These are phyloP conservation scores for Sarcophaga variegata DNA, from an alignment of 2,888 invertebrate genomes.

Conservation along the genomic window DNA sequence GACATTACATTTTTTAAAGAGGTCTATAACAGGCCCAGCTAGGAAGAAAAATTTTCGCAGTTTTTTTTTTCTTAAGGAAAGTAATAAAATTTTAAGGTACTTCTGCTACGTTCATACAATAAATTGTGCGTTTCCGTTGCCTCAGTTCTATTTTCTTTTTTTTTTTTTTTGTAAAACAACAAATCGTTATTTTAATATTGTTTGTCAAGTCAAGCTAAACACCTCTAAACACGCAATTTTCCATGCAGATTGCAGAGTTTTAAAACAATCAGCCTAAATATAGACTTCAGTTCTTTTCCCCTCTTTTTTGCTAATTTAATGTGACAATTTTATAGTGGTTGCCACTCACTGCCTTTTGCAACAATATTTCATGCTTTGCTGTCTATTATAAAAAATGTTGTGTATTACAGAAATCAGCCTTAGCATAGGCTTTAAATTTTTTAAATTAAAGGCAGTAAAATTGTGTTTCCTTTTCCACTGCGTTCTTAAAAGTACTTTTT, in stretches of 20 bases:
- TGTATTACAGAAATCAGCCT: conserved; percentile 10
- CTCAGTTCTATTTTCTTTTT: not conserved
- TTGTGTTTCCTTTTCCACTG: not conserved
- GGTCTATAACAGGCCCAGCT: not conserved
- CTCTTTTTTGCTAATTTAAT: not conserved
- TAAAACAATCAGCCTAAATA: conserved; percentile 22
- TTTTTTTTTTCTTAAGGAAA: not conserved
- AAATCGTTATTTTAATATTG: conserved; percentile 53
- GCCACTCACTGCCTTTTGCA: too few relatives aligned
- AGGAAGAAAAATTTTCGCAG: not conserved
- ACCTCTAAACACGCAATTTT: conserved; percentile 59
- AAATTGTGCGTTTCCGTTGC: conserved; percentile 72
- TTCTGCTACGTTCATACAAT: conserved; percentile 34
- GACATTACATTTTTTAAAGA: conserved; percentile 27
- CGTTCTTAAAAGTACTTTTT: not conserved
- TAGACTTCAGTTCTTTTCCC: conserved; percentile 2
- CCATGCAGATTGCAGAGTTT: conserved; percentile 16
- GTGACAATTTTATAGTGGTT: too few relatives aligned
- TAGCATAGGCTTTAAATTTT: conserved; percentile 27
- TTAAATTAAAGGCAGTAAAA: conserved; percentile 8
- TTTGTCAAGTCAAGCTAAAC: conserved; percentile 49
- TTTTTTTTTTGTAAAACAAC: conserved; percentile 33
- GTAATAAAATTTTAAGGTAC: conserved; percentile 32
- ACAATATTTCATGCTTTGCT: conserved; percentile 5
- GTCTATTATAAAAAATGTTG: conserved; percentile 20